Conservation (phyloP, 2,888 invertebrate genomes). For the Euplexia lucipara region DNA sequence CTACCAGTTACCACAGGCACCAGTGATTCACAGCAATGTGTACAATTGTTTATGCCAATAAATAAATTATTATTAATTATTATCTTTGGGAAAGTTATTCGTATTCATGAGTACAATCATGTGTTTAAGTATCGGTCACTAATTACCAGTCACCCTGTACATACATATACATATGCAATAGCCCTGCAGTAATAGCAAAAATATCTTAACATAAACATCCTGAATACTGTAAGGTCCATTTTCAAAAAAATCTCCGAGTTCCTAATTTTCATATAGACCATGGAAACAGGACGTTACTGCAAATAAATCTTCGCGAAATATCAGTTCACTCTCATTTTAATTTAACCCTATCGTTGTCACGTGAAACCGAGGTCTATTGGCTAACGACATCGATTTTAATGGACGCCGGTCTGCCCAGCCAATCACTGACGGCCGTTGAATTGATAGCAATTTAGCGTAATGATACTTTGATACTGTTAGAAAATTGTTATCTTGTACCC, state of each 20-base stretch:
- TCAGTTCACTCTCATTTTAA: constrained; percentile 54
- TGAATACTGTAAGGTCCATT: background rate
- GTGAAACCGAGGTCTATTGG: constrained; percentile 58
- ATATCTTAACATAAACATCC: background rate
- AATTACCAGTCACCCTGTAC: too few species aligned
- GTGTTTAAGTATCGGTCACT: too few species aligned
- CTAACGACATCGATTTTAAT: constrained; percentile 55
- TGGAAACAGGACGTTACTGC: constrained; percentile 20
- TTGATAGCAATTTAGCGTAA: constrained; percentile 70
- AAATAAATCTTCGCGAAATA: constrained; percentile 42
- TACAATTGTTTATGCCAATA: too few species aligned
- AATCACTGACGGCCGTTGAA: constrained; percentile 61
- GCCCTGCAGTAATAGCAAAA: too few species aligned
- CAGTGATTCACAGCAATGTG: too few species aligned
- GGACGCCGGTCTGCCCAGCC: constrained; percentile 41
- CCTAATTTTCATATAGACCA: background rate
- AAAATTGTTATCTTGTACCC: constrained; percentile 49
- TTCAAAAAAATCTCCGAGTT: background rate
- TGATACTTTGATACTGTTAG: constrained; percentile 56
- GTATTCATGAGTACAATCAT: too few species aligned
- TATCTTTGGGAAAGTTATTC: too few species aligned
- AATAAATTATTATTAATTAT: too few species aligned
- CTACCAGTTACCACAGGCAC: too few species aligned
- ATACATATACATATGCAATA: too few species aligned
- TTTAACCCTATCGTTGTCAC: constrained; percentile 57